phyloP scores from a whole-genome alignment of 2,797 vertebrate genomes.

The Poeciliopsis paucimaculata region DNA sequence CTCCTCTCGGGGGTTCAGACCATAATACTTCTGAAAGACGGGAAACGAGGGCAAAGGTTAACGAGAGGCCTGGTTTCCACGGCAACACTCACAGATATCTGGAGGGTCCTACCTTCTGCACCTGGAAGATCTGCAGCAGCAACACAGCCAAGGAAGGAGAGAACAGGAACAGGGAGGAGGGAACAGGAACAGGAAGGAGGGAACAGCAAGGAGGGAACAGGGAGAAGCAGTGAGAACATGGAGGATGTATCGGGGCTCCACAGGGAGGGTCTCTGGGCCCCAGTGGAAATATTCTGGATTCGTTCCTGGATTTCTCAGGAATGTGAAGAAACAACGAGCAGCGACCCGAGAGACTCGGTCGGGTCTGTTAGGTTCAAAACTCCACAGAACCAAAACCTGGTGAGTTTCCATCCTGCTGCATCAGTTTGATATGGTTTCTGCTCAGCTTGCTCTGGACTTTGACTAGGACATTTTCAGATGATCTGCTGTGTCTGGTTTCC shows the following conservation, averaged over 20 bases:
- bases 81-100: not conserved
- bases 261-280: no score
- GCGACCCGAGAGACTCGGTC: slow-evolving; percentile 16
- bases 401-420: not conserved
- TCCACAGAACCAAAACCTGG: not conserved
- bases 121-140: slow-evolving; percentile 91
- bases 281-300: no score
- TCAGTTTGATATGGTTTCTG: not conserved
- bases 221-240: no score
- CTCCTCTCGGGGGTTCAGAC: slow-evolving; percentile 82
- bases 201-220: no score
- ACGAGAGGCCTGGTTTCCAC: not conserved
- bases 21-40: slow-evolving; percentile 91
- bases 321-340: slow-evolving; percentile 21
- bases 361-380: not conserved
- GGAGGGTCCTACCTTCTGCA: slow-evolving; percentile 93
- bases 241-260: no score
- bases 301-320: slow-evolving; percentile 10
- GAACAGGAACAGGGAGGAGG: slow-evolving; percentile 14
- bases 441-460: not conserved
- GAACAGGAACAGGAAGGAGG: not conserved
- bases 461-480: not conserved
- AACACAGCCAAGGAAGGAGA: slow-evolving; percentile 17
- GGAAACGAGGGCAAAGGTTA: slow-evolving; percentile 23
- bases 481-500: not conserved